These are phyloP conservation scores for Callithrix jacchus DNA, from an alignment of 2,113 vertebrate species.

Conservation along the genomic window DNA sequence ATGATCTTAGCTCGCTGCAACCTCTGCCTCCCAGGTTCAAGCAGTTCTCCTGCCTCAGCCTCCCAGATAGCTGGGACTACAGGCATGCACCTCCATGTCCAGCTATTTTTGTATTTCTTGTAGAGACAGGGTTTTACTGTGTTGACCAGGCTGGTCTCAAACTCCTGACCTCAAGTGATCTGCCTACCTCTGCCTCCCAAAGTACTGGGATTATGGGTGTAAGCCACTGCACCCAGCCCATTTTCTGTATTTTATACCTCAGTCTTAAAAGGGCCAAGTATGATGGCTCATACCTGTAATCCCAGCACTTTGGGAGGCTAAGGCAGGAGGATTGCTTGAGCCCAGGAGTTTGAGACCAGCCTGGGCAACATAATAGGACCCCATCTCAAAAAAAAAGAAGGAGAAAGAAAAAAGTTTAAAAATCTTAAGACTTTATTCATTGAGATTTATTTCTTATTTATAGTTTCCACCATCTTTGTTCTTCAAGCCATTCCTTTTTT, in stretches of 20 bases:
- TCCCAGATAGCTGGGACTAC: too few species aligned
- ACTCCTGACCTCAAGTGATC: too few species aligned
- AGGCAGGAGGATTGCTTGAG: neutral
- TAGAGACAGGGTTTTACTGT: too few species aligned
- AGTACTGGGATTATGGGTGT: too few species aligned
- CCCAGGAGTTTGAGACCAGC: neutral
- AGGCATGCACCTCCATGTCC: too few species aligned
- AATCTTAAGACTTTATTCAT: constrained; percentile 4
- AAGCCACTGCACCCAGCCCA: too few species aligned
- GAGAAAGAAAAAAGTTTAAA: neutral
- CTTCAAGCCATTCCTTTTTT: neutral
- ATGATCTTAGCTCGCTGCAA: too few species aligned
- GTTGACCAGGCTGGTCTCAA: too few species aligned
- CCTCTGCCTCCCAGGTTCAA: too few species aligned
- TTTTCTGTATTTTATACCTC: neutral
- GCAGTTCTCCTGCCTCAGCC: too few species aligned
- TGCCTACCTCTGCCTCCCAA: too few species aligned
- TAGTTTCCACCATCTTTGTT: constrained; percentile 26
- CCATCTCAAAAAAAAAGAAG: neutral
- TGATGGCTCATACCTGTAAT: neutral
- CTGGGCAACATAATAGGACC: neutral
- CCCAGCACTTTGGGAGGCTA: neutral
- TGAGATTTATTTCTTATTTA: constrained; percentile 39
- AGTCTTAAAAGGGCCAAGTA: neutral
- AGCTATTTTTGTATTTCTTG: too few species aligned